phyloP scores from a whole-genome alignment of 2,888 invertebrate species.

The Heliconius ethilla region DNA sequence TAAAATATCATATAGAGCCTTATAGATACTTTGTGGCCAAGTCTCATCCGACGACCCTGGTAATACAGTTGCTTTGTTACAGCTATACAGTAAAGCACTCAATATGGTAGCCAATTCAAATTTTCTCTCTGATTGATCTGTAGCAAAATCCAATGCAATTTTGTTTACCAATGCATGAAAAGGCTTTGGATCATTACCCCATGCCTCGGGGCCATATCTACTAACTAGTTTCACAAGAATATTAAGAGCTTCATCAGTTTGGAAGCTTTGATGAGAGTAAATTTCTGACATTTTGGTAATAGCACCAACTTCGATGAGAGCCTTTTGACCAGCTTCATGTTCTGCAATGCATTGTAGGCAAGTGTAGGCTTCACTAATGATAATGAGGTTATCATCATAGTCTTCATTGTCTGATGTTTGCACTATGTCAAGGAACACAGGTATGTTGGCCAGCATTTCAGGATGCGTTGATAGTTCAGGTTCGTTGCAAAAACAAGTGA shows the following conservation, averaged over 20 bases:
- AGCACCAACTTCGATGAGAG: conserved; percentile 88
- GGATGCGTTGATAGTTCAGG: conserved; percentile 90
- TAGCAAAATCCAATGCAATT: conserved; percentile 92
- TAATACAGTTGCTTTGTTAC: conserved; percentile 85
- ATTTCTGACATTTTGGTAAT: conserved; percentile 92
- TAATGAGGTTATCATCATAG: conserved; percentile 92
- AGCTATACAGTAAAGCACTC: conserved; percentile 87
- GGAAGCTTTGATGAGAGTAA: conserved; percentile 93
- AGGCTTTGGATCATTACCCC: conserved; percentile 89
- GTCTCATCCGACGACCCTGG: conserved; percentile 86
- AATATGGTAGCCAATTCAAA: conserved; percentile 93
- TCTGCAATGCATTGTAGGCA: conserved; percentile 91
- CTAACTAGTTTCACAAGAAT: conserved; percentile 89
- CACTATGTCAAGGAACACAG: conserved; percentile 91
- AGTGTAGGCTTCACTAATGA: conserved; percentile 92
- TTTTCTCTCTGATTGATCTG: conserved; percentile 93
- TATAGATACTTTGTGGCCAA: conserved; percentile 91
- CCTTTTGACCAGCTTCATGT: conserved; percentile 89
- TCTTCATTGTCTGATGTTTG: conserved; percentile 92
- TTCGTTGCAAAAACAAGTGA: conserved; percentile 93
- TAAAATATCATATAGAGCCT: conserved; percentile 91
- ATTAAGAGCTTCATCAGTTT: conserved; percentile 93
- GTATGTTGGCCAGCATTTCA: conserved; percentile 91
- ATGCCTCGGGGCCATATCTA: conserved; percentile 87
- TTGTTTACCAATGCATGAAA: conserved; percentile 92